phyloP scores from a whole-genome alignment of 2,888 invertebrate genomes.

The Andrena fulva region DNA sequence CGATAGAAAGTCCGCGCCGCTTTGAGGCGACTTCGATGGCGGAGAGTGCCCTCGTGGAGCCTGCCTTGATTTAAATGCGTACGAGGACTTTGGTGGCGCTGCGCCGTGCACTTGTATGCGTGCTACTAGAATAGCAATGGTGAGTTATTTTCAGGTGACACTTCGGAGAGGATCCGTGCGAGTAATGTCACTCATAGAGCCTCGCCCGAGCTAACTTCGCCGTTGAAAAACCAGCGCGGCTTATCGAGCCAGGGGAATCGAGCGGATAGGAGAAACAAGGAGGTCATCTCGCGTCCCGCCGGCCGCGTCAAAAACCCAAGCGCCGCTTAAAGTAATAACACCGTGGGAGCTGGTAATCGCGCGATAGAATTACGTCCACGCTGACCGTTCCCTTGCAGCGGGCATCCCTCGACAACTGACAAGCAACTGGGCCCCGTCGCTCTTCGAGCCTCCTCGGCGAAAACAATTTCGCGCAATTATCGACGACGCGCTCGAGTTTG shows the following conservation, averaged over 20 bases:
- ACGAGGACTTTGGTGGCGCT: constrained; percentile 69
- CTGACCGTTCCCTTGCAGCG: too few species aligned
- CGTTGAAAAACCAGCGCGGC: constrained; percentile 35
- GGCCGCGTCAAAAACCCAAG: too few species aligned
- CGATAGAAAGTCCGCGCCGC: constrained; percentile 59
- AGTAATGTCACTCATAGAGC: constrained; percentile 72
- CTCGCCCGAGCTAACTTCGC: constrained; percentile 31
- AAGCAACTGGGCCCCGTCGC: too few species aligned
- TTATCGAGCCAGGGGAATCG: too few species aligned
- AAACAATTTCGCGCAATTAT: neutral
- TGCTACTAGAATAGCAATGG: constrained; percentile 75
- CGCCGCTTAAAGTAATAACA: too few species aligned
- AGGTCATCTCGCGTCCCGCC: too few species aligned
- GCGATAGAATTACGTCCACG: too few species aligned
- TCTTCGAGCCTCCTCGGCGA: neutral
- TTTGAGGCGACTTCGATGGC: constrained; percentile 62
- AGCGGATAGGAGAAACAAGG: too few species aligned
- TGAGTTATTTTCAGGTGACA: constrained; percentile 76
- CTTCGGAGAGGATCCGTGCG: constrained; percentile 71
- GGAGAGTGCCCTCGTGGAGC: constrained; percentile 65
- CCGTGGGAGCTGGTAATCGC: too few species aligned
- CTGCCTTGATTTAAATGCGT: constrained; percentile 73
- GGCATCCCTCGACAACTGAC: too few species aligned
- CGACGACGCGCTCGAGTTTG: neutral
- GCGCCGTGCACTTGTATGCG: constrained; percentile 71